Percentiles rank a stretch among this genome's conserved stretches.
These are phyloP conservation scores for Dolichomitus sp. DNA, from an alignment of 2,888 invertebrate genomes.

Conservation along the genomic window DNA sequence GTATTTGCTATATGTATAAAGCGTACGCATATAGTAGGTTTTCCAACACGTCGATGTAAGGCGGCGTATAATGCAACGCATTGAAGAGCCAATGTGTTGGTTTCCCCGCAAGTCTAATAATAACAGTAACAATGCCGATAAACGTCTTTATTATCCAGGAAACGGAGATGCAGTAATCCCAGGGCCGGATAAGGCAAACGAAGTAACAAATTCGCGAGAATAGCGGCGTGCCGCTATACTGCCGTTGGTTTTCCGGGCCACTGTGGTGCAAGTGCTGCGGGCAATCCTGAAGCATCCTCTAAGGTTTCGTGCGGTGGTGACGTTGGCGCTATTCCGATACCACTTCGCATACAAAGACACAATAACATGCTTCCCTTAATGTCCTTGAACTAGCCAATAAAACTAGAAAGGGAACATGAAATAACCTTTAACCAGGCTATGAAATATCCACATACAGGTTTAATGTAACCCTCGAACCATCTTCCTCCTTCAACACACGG, in stretches of 20 bases:
- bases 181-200: conserved; percentile 61
- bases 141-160: conserved; percentile 70
- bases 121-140: conserved; percentile 69
- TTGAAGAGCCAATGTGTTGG: conserved; percentile 31
- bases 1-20: conserved; percentile 2
- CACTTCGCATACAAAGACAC: conserved; percentile 1
- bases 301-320: conserved; percentile 25
- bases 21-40: conserved; percentile 21
- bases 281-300: conserved; percentile 30
- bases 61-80: conserved; percentile 26
- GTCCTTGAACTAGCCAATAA: neutral
- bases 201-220: conserved; percentile 63
- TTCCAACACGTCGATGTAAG: conserved; percentile 37
- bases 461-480: neutral
- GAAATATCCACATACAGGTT: neutral
- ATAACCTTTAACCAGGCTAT: conserved; percentile 11
- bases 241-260: conserved; percentile 20
- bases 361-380: conserved; percentile 31
- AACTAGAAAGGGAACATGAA: neutral
- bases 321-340: conserved; percentile 8
- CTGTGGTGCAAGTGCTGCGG: conserved; percentile 17
- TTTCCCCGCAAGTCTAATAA: conserved; percentile 65
- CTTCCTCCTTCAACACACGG: neutral
- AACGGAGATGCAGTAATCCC: conserved; percentile 50
- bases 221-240: conserved; percentile 52